These are phyloP conservation scores for Smithornis capensis DNA, from an alignment of 2,113 vertebrate species.

Conservation along the genomic window DNA sequence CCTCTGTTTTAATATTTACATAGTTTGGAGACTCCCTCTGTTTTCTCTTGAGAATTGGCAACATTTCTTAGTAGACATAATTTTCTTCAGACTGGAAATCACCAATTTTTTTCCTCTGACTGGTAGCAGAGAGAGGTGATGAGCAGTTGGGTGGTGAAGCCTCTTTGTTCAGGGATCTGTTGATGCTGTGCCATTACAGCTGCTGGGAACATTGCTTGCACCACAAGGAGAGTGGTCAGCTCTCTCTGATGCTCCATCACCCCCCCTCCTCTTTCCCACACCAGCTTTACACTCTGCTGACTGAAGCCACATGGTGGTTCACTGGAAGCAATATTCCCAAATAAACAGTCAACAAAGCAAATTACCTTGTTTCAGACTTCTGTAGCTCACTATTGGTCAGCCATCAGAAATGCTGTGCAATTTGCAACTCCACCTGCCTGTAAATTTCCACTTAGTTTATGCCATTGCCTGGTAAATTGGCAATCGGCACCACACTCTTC, in stretches of 20 bases:
- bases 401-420: rapidly evolving
- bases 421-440: background rate
- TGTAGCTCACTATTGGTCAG: background rate
- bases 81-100: background rate
- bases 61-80: background rate
- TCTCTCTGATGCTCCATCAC: background rate
- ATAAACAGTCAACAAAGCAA: background rate
- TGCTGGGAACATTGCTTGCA: background rate
- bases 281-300: background rate
- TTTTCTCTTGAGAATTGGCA: background rate
- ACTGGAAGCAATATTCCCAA: background rate
- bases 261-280: background rate
- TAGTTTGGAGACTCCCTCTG: background rate
- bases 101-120: background rate
- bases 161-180: background rate
- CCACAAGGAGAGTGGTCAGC: rapidly evolving
- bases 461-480: background rate
- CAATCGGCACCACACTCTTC: background rate
- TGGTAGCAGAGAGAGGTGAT: background rate
- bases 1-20: background rate
- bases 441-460: background rate
- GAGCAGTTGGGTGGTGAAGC: background rate
- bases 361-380: background rate
- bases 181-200: background rate
- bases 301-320: background rate